Evolutionary conservation across 2,113 vertebrate genomes (phyloP), one percentile per base, ranked within the genome.

Genomic region (Semnornis frantzii): DNA sequence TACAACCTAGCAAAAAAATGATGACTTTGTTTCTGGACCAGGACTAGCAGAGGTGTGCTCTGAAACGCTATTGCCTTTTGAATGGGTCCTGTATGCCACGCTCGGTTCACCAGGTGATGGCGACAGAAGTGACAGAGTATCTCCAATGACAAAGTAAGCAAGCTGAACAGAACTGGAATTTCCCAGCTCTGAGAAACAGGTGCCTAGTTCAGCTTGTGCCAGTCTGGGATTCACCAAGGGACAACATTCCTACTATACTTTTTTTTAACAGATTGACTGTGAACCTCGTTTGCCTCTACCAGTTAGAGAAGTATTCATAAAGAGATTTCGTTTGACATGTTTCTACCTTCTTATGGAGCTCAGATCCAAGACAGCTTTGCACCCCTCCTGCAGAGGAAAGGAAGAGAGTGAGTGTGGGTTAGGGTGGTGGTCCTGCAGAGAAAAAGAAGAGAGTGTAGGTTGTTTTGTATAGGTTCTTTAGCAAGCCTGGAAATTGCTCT

Each of bases 101-200:
- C 10, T 42, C 64, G 42, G 57, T 42, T 64, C 52, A 60, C 54
- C 74, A 83, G 42, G 62, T 85, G 52, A 80, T 5, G 59, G 65
- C 54, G 64, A 52, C 69, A 80, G 63, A 85, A 87, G 80, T 18
- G 65, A 87, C 48, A 81, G n/a, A 39, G n/a, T 17, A 74, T 68
- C 37, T 78, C 52, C 62, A 65, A 83, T 10, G 62, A 81, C 71
- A 64, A 69, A 92, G 78, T 23, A 58, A 82, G 71, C 23, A 30
- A 76, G 37, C 20, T 48, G 50, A 72, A 57, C 65, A 78, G 81
- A 82, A 50, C 13, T 60, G 65, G 78, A 89, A 90, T 85, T 92
- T 94, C 76, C 72, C 85, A 93, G 27, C 33, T 27, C 57, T n/a
- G 24, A 64, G 91, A 46, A 89, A 91, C 84, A 92, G 91, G 91